These are phyloP conservation scores for Thysanoteuthis rhombus DNA, from an alignment of 2,888 invertebrate species.

Conservation along the genomic window DNA sequence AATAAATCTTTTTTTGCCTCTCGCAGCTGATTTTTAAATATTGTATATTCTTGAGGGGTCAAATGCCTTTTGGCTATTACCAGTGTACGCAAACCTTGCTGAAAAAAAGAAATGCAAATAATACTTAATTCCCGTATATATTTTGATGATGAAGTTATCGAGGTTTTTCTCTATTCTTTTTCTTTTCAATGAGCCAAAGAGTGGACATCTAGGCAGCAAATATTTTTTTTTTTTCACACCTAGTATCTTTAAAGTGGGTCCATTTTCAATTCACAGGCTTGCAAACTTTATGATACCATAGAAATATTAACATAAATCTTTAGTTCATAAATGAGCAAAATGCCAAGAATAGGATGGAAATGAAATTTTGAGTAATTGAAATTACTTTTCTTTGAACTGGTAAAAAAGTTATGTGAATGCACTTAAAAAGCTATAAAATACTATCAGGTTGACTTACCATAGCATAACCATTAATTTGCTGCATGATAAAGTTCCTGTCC, in stretches of 20 bases:
- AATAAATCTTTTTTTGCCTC: constrained; percentile 70
- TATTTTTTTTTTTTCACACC: too few species aligned
- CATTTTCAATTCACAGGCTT: too few species aligned
- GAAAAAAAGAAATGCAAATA: constrained; percentile 34
- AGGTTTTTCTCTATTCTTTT: too few species aligned
- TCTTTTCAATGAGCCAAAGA: too few species aligned
- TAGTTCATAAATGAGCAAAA: too few species aligned
- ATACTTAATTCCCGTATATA: not conserved
- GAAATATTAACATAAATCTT: too few species aligned
- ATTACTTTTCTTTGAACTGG: not conserved
- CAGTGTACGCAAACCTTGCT: constrained; percentile 81
- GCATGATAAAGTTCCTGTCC: constrained; percentile 54
- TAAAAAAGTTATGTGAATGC: not conserved
- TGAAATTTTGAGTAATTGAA: not conserved
- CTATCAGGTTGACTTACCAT: constrained; percentile 66
- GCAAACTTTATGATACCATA: too few species aligned
- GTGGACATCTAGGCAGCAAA: too few species aligned
- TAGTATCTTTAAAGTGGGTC: too few species aligned
- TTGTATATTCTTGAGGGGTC: constrained; percentile 74
- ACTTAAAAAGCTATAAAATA: not conserved
- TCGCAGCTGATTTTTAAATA: constrained; percentile 64
- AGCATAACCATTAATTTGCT: constrained; percentile 72
- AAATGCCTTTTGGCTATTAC: constrained; percentile 76
- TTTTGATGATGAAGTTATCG: too few species aligned
- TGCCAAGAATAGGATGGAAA: not conserved